A percentile compares a stretch with the other conserved stretches of the same genome.
Conservation (phyloP, 2,797 vertebrate genomes). For the Rachycentron canadum region DNA sequence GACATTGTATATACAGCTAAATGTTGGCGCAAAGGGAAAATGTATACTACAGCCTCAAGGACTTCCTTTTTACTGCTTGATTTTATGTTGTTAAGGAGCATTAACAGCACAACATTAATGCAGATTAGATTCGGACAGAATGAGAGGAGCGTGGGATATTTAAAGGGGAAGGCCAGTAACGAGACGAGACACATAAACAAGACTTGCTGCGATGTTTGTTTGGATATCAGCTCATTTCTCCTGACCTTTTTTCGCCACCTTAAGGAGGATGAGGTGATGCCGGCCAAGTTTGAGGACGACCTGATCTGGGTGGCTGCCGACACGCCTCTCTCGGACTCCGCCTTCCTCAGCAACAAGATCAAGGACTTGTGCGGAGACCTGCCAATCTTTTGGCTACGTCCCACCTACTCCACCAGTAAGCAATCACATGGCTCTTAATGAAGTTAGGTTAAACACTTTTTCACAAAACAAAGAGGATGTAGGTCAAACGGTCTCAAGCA, state of each 20-base stretch:
- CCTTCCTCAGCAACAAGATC: slow-evolving; percentile 93
- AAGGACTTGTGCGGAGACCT: slow-evolving; percentile 91
- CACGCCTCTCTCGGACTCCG: slow-evolving; percentile 89
- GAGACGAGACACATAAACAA: slow-evolving; percentile 43
- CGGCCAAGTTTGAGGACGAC: slow-evolving; percentile 93
- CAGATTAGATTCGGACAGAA: slow-evolving; percentile 61
- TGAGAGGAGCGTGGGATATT: slow-evolving; percentile 52
- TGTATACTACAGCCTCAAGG: slow-evolving; percentile 53
- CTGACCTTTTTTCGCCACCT: background rate
- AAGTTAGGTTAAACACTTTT: slow-evolving; percentile 7
- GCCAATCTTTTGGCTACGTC: slow-evolving; percentile 96
- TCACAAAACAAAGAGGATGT: slow-evolving; percentile 44
- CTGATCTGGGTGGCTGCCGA: slow-evolving; percentile 93
- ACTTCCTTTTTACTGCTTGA: slow-evolving; percentile 49
- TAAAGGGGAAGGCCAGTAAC: slow-evolving; percentile 30
- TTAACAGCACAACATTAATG: slow-evolving; percentile 64
- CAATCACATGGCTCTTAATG: background rate
- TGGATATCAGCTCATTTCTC: background rate
- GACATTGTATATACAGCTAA: slow-evolving; percentile 61
- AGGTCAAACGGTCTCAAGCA: slow-evolving; percentile 52
- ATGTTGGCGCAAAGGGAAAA: slow-evolving; percentile 51
- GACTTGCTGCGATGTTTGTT: slow-evolving; percentile 25
- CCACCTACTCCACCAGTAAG: slow-evolving; percentile 91
- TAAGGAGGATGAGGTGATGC: slow-evolving; percentile 95
- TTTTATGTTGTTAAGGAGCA: slow-evolving; percentile 56